Base-by-base conservation (phyloP, 2,888 invertebrate species). In the Aleiodes leptofemur region DNA sequence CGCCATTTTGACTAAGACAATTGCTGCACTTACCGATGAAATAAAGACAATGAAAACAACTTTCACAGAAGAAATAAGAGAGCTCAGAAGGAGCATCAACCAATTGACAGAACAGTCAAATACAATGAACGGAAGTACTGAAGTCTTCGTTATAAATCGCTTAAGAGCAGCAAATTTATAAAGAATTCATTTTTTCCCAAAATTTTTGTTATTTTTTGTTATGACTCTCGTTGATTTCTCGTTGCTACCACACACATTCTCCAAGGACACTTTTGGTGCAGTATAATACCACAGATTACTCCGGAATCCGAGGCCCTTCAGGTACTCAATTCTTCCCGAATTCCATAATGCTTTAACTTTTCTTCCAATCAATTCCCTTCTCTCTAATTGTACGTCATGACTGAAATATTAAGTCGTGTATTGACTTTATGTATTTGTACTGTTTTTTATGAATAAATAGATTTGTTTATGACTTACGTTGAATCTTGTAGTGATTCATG, bases 331-430 rank as follows among this genome's bases (percentile, higher is more conserved):
- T 55, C 97, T 91, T 0, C 95, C 96, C 91, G 92, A 94, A 89
- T 97, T 96, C 64, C 97, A 88, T 64, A 97, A 82, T 57, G 92
- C 92, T 90, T 97, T 97, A 75, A 95, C 95, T 86, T 92, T 93
- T 56, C 92, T 90, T 0, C 97, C 97, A 64, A 94, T 92, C 55
- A 88, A 84, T 85, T 93, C 93, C 73, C 93, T 91, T 83, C 92
- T 90, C 38, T 71, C 72, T 7, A 74, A 69, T 72, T 51, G n/a
- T 14, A 14, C 51, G 6, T 51, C 34, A 13, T 13, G 48, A 16
- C 55, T 56, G 57, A 38, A 43, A 72, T 16, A 31, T 14, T 38
- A 23, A 48, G 31, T 48, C 31, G 69, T 9, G 48, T 6, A 5
- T 57, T 9, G 8, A 73, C 11, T 31, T 23, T 29, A 1, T 66